A percentile compares a stretch with the other conserved stretches of the same genome.
These are phyloP conservation scores for Rhynchomys soricoides DNA, from an alignment of 2,113 vertebrate species.

Conservation along the genomic window DNA sequence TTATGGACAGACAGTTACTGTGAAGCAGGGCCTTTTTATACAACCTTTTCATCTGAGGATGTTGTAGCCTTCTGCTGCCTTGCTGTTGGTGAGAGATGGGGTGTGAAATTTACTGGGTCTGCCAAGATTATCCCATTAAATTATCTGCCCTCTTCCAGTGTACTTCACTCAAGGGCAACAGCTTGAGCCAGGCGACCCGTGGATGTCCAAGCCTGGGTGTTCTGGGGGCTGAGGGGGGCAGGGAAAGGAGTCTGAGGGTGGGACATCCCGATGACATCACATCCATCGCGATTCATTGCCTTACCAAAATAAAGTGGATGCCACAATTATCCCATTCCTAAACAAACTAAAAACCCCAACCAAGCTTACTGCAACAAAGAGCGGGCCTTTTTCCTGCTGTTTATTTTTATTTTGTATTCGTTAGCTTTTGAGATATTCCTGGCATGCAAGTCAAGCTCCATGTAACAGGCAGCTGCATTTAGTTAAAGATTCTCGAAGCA, in stretches of 20 bases:
- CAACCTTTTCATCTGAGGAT: conserved; percentile 56
- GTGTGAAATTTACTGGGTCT: conserved; percentile 70
- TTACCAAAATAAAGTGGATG: conserved; percentile 69
- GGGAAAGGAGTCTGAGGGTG: conserved; percentile 27
- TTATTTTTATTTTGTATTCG: conserved; percentile 83
- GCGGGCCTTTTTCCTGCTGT: conserved; percentile 72
- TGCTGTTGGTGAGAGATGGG: conserved; percentile 63
- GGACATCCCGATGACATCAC: conserved; percentile 36
- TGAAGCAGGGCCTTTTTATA: conserved; percentile 30
- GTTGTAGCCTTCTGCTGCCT: conserved; percentile 16
- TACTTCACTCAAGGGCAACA: neutral
- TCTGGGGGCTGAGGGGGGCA: neutral
- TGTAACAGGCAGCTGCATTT: conserved; percentile 86
- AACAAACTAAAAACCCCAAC: conserved; percentile 40
- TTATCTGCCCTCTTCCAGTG: conserved; percentile 51
- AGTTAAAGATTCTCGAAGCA: conserved; percentile 81
- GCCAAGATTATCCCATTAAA: conserved; percentile 72
- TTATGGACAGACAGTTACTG: conserved; percentile 76
- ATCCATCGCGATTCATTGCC: neutral
- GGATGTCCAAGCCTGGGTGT: neutral
- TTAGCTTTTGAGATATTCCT: conserved; percentile 84
- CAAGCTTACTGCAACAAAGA: conserved; percentile 76
- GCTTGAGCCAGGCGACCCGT: neutral
- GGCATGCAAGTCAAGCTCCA: conserved; percentile 79
- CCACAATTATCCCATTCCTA: conserved; percentile 49